Evolutionary conservation across 2,113 vertebrate genomes (phyloP).

Genomic region (Peucedramus taeniatus): DNA sequence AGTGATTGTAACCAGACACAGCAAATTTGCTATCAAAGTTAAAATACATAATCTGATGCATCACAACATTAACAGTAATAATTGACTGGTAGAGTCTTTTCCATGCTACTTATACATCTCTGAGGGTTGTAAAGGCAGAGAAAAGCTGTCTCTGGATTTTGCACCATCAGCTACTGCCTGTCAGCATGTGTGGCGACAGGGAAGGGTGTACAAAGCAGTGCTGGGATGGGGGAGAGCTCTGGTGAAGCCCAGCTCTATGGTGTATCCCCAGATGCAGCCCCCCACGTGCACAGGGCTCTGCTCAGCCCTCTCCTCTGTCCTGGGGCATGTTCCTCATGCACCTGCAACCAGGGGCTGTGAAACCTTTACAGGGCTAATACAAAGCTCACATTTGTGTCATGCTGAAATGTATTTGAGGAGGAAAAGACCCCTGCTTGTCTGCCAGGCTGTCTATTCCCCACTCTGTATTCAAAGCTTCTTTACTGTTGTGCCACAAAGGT

Average conservation of each 20-base stretch:
- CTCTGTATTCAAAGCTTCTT: constrained; percentile 6
- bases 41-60: not conserved
- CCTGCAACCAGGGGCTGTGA: not conserved
- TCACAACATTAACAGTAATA: not conserved
- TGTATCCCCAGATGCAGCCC: not conserved
- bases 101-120: not conserved
- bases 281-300: rapidly evolving
- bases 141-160: not conserved
- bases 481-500: not conserved
- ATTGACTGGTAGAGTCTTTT: not conserved
- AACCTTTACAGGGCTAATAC: not conserved
- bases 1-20: not conserved
- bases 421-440: constrained; percentile 17
- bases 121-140: not conserved
- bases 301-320: not conserved
- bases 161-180: not conserved
- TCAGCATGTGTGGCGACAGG: not conserved
- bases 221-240: rapidly evolving
- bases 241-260: rapidly evolving
- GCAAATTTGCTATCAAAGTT: not conserved
- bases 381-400: not conserved
- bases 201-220: not conserved
- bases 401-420: not conserved
- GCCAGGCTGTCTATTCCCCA: not conserved
- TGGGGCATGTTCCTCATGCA: not conserved